Conservation (phyloP, 2,113 vertebrate genomes). For the Eulacestoma nigropectus region DNA sequence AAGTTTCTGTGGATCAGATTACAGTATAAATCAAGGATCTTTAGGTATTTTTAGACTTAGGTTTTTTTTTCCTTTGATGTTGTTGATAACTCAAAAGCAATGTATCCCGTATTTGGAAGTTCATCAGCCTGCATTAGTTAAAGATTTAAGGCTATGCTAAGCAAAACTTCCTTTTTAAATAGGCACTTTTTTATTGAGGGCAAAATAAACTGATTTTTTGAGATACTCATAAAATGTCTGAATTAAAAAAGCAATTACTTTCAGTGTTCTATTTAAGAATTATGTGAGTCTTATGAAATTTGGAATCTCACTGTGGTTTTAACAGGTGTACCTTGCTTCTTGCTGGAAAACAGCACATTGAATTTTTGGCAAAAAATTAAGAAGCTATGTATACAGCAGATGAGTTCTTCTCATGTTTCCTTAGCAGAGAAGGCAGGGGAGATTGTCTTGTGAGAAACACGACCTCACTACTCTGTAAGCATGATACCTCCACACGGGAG, state of each 20-base stretch:
- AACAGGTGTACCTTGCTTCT: background rate
- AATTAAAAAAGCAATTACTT: background rate
- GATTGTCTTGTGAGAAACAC: background rate
- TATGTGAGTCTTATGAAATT: background rate
- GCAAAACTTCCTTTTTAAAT: background rate
- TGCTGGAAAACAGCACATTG: background rate
- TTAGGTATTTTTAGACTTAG: background rate
- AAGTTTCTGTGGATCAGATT: background rate
- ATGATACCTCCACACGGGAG: rapidly evolving
- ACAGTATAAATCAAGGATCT: background rate
- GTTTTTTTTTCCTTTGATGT: background rate
- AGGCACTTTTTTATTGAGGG: background rate
- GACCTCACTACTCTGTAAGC: background rate
- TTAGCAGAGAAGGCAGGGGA: background rate
- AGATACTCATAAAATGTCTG: background rate
- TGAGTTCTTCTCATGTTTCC: background rate
- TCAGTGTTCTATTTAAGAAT: background rate
- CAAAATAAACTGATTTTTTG: background rate
- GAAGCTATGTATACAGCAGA: rapidly evolving
- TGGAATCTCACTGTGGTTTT: background rate
- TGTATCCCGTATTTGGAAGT: background rate
- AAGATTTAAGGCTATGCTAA: background rate
- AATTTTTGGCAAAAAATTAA: background rate
- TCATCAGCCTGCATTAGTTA: background rate
- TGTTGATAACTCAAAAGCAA: rapidly evolving